Percentiles rank a stretch among this genome's conserved stretches.
phyloP scores from a whole-genome alignment of 2,113 vertebrate species.

The Syrrhaptes paradoxus region DNA sequence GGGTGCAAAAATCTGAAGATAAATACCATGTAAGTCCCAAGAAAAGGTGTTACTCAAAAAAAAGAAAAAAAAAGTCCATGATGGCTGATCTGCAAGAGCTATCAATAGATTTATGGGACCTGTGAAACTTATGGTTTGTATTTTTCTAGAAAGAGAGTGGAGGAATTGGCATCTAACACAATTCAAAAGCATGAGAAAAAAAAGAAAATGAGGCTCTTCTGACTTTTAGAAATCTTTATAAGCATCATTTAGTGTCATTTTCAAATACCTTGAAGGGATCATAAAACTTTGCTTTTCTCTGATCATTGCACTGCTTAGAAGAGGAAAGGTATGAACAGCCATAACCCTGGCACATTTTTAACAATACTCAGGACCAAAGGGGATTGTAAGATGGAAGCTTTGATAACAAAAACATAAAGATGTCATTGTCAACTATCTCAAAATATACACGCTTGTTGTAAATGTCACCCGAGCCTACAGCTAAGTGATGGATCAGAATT shows the following conservation, averaged over 20 bases:
- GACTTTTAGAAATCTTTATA: constrained; percentile 62
- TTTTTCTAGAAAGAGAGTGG: not conserved
- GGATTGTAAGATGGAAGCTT: constrained; percentile 41
- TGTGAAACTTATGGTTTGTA: not conserved
- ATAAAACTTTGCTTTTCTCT: constrained; percentile 67
- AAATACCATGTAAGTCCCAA: not conserved
- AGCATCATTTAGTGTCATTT: constrained; percentile 56
- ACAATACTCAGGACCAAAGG: constrained; percentile 38
- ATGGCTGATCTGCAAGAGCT: not conserved
- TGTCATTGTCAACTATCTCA: constrained; percentile 50
- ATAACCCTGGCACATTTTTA: constrained; percentile 46
- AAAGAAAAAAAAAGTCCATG: not conserved
- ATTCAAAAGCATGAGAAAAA: constrained; percentile 36
- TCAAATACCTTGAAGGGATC: constrained; percentile 67
- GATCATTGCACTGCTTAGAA: constrained; percentile 43
- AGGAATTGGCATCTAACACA: constrained; percentile 19
- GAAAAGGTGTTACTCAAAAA: not conserved
- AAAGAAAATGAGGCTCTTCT: constrained; percentile 39
- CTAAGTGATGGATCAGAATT: constrained; percentile 46
- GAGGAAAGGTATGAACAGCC: constrained; percentile 12
- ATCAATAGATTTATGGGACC: not conserved
- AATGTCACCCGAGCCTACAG: constrained; percentile 55
- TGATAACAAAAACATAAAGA: constrained; percentile 69
- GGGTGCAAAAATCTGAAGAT: not conserved
- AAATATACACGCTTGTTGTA: constrained; percentile 51